Evolutionary conservation across 2,888 invertebrate genomes (phyloP), one percentile per base, ranked within the genome.

Genomic region (Epistrophe eligans): DNA sequence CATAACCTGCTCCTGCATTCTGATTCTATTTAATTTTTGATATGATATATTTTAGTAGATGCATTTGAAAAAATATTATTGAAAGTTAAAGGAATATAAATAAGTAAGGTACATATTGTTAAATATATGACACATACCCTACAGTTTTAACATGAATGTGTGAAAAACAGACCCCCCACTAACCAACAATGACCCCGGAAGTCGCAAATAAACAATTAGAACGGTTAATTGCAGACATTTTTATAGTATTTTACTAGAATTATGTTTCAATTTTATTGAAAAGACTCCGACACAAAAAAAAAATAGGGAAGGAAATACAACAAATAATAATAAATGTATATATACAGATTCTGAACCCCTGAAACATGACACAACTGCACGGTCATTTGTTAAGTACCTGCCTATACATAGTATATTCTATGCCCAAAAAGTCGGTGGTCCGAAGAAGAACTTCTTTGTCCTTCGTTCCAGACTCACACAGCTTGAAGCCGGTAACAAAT

Each of bases 291-390:
- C 45, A 62, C 40, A 43, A 60, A 15, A 19, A 70, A 38, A 28
- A 40, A 70, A 28, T 40, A 70, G 57, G 50, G 32, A 71, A 57
- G 43, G 43, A 62, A 77, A 64, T 10, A 67, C 17, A 48, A 67
- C 15, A 35, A 50, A 58, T 67, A 35, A 70, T 70, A 35, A 6
- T 35, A 35, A 1, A 35, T 9, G 9, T 35, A 70, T 64, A 58
- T 35, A 70, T 64, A 58, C 66, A 15, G 60, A 64, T 77, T 45
- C 58, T 24, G 38, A 43, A 82, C 72, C 82, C 79, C 71, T 83
- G 79, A 76, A 87, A 83, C 76, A 76, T 58, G 79, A 83, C 83
- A 87, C 87, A 87, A 79, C 71, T 72, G 83, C 67, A 79, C 76
- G 83, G 76, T 83, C 83, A 83, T 87, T 87, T 87, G 67, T 67